phyloP scores from a whole-genome alignment of 2,888 invertebrate species.

The Torymus tubicola region DNA sequence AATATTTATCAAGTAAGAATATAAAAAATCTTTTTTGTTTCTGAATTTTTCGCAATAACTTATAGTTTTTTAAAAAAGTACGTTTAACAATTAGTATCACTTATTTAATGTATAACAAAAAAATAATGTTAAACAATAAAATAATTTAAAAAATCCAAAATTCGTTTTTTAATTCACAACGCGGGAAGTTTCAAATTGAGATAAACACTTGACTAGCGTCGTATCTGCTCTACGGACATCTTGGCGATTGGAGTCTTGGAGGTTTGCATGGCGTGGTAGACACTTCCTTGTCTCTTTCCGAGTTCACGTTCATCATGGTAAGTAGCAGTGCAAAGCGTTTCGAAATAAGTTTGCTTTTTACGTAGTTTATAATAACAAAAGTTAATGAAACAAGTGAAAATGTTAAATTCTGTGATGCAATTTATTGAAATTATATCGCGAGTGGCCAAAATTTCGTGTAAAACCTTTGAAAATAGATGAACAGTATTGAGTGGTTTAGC shows the following conservation, averaged over 20 bases:
- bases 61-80: no score
- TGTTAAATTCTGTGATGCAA: background rate
- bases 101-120: no score
- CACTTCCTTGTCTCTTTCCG: constrained; percentile 71
- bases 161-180: no score
- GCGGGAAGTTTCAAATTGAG: no score
- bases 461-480: constrained; percentile 18
- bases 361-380: background rate
- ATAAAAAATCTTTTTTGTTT: no score
- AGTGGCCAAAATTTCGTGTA: background rate
- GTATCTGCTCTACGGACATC: background rate
- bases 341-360: constrained; percentile 23
- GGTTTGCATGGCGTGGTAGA: constrained; percentile 21
- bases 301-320: constrained; percentile 74
- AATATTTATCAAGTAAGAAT: no score
- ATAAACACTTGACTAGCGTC: constrained; percentile 22
- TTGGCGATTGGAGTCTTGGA: no score
- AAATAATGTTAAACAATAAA: no score
- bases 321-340: constrained; percentile 62
- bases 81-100: no score
- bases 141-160: no score
- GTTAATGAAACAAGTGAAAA: background rate
- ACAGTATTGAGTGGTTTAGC: background rate
- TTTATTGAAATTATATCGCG: background rate
- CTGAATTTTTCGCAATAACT: no score